These are phyloP conservation scores for Hybognathus amarus DNA, from an alignment of 2,797 vertebrate genomes.

Conservation along the genomic window DNA sequence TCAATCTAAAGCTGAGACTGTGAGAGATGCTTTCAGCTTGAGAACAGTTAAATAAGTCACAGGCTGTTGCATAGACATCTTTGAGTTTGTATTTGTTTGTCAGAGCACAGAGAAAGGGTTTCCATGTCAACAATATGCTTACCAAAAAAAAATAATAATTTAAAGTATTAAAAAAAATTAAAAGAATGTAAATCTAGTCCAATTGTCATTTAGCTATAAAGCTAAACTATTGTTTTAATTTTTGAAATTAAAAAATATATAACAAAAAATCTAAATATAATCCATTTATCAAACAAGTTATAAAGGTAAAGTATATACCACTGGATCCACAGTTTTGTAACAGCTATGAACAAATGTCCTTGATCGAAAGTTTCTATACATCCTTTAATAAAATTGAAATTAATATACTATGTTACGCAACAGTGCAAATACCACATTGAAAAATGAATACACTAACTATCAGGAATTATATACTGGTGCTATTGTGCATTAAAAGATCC, in stretches of 20 bases:
- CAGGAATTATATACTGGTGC: slow-evolving; percentile 14
- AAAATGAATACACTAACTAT: slow-evolving; percentile 22
- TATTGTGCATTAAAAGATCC: slow-evolving; percentile 37
- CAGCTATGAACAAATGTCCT: not conserved
- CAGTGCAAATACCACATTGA: slow-evolving; percentile 37
- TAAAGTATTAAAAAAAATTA: not conserved
- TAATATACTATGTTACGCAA: slow-evolving; percentile 23
- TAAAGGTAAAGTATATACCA: not conserved
- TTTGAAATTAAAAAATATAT: not conserved
- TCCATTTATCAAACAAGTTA: not conserved
- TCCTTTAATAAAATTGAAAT: not conserved
- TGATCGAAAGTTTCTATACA: not conserved
- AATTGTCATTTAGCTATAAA: not conserved
- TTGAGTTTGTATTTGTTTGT: slow-evolving; percentile 33
- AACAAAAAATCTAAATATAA: not conserved
- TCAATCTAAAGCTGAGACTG: not conserved
- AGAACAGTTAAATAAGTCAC: slow-evolving; percentile 28
- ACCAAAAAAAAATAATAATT: not conserved
- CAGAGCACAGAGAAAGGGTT: slow-evolving; percentile 21
- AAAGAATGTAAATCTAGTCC: not conserved
- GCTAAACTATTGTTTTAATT: not conserved
- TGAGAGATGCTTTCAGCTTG: slow-evolving; percentile 7
- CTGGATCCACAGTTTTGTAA: slow-evolving; percentile 20
- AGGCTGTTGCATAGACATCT: slow-evolving; percentile 52
- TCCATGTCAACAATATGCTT: slow-evolving; percentile 16